phyloP scores from a whole-genome alignment of 2,888 invertebrate species.

The Drosophila lutescens region DNA sequence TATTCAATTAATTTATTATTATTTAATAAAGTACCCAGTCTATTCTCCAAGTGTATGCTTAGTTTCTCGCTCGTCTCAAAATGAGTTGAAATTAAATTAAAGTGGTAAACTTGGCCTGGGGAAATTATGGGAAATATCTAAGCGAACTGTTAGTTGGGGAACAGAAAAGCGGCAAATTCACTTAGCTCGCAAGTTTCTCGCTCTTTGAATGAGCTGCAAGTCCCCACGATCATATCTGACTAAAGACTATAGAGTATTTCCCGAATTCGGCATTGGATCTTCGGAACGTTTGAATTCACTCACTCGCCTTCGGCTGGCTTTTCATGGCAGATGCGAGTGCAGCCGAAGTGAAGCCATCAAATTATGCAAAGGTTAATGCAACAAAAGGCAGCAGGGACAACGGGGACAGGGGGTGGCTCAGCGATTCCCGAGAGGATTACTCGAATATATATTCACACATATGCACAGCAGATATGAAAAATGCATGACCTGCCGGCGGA shows the following conservation, averaged over 20 bases:
- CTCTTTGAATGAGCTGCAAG: slow-evolving; percentile 4
- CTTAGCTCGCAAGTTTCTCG: slow-evolving; percentile 3
- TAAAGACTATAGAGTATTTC: background rate
- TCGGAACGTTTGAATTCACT: slow-evolving; percentile 10
- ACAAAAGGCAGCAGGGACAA: slow-evolving; percentile 24
- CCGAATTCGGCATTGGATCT: background rate
- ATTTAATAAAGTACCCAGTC: too few relatives aligned
- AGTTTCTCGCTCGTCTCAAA: slow-evolving; percentile 14
- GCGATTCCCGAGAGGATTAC: slow-evolving; percentile 11
- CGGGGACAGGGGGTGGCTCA: background rate
- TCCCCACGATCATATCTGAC: background rate
- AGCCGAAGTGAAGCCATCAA: slow-evolving; percentile 44
- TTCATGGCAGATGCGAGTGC: slow-evolving; percentile 2
- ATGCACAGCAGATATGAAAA: slow-evolving; percentile 17
- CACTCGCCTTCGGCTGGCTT: background rate
- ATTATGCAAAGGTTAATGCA: slow-evolving; percentile 64
- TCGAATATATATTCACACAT: slow-evolving; percentile 12
- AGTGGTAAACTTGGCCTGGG: slow-evolving; percentile 51
- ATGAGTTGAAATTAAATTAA: slow-evolving; percentile 67
- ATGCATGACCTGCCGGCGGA: slow-evolving; percentile 12
- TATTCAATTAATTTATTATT: too few relatives aligned
- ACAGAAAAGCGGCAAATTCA: slow-evolving; percentile 1
- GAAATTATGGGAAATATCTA: slow-evolving; percentile 40
- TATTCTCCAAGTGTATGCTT: slow-evolving; percentile 3
- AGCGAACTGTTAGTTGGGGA: slow-evolving; percentile 9